Evolutionary conservation across 2,888 invertebrate genomes (phyloP), one percentile per base, ranked within the genome.

Genomic region (Rotaria macrura): DNA sequence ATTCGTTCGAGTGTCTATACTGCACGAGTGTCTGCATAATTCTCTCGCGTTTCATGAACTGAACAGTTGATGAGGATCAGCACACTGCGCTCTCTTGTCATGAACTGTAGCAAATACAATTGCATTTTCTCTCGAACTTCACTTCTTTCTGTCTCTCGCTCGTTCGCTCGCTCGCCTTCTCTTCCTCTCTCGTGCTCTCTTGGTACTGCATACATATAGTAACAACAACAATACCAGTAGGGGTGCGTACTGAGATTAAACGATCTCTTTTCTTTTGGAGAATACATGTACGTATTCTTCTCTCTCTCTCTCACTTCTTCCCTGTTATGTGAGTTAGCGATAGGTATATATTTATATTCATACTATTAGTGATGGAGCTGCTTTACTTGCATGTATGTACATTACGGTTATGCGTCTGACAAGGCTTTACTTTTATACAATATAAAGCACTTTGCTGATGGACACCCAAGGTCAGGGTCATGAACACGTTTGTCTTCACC

Each of bases 51-150:
- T 65, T 65, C 65, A 65, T 65, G 34, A 65, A 65, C 29, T 65
- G 65, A 65, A 65, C 65, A 65, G 65, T 65, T 65, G 65, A 65
- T 65, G 65, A 34, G 65, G 65, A 65, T 65, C 65, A 65, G 34
- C 65, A 12, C 17, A 20, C 65, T 65, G 0, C 7, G 34, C 65
- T 34, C 65, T 65, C 65, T 65, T 65, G 34, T 65, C 34, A 65
- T 65, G 29, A 65, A 65, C 65, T 65, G 65, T 65, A 65, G 65
- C 65, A 65, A 65, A 65, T 7, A 65, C 34, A 65, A 65, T 65
- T 65, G 65, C 34, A 38, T 34, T 65, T 65, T 65, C 14, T 34
- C 17, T 29, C 34, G 7, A 34, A 34, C 65, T 34, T 20, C 29
- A 20, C 20, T 34, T 29, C 23, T 47, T 47, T 14, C 25, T 54